Conservation (phyloP, 2,113 vertebrate genomes). For the Atlantisia rogersi region DNA sequence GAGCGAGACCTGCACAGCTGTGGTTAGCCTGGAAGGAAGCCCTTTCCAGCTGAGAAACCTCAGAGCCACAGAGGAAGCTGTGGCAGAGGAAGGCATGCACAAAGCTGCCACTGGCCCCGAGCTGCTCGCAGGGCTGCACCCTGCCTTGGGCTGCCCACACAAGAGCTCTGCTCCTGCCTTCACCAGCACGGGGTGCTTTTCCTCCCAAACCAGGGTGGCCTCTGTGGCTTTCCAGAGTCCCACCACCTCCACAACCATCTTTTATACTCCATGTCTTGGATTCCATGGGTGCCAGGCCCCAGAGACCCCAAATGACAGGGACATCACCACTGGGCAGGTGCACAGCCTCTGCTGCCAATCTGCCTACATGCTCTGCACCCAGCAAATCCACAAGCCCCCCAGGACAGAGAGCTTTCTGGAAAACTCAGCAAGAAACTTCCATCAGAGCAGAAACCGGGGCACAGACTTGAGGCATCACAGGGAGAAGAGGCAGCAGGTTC, state of each 20-base stretch:
- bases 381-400: background rate
- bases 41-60: constrained; percentile 5
- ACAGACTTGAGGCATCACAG: background rate
- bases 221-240: background rate
- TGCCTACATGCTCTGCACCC: background rate
- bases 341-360: background rate
- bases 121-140: background rate
- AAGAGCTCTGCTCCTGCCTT: background rate
- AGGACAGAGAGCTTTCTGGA: background rate
- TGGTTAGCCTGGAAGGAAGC: constrained; percentile 5
- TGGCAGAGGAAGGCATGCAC: background rate
- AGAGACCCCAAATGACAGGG: background rate
- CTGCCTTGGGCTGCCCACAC: background rate
- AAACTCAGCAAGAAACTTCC: background rate
- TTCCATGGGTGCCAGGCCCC: background rate
- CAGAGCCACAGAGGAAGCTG: constrained; percentile 6
- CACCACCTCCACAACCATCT: background rate
- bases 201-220: background rate
- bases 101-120: background rate
- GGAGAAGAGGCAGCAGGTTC: background rate
- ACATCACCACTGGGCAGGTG: background rate
- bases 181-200: background rate
- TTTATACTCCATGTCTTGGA: background rate
- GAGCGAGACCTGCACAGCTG: background rate
- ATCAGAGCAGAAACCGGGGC: background rate